A percentile compares a stretch with the other conserved stretches of the same genome.
phyloP scores from a whole-genome alignment of 2,797 vertebrate genomes.

The Myoxocephalus aenaeus region DNA sequence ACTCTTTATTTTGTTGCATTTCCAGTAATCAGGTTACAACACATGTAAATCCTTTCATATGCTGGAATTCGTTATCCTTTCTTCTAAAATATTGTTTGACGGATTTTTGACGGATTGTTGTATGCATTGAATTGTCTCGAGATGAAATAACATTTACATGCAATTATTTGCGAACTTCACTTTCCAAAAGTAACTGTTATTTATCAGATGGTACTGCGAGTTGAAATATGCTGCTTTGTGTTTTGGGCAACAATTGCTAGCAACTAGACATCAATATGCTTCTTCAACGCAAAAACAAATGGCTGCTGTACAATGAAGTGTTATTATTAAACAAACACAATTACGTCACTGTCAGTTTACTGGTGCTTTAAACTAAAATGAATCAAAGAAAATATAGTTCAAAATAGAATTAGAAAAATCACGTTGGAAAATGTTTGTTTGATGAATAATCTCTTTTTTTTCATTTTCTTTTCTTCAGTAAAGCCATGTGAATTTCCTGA shows the following conservation, averaged over 20 bases:
- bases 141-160: background rate
- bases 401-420: background rate
- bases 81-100: background rate
- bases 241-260: background rate
- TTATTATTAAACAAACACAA: background rate
- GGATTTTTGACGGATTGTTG: background rate
- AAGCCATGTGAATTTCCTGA: conserved; percentile 74
- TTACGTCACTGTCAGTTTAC: background rate
- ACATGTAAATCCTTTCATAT: background rate
- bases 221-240: background rate
- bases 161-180: background rate
- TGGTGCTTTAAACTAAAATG: background rate
- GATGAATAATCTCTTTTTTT: background rate
- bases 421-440: background rate
- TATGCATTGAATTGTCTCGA: background rate
- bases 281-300: background rate
- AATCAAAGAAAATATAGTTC: background rate
- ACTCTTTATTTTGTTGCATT: background rate
- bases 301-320: background rate
- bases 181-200: background rate
- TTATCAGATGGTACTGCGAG: background rate
- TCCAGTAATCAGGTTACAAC: background rate
- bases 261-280: background rate
- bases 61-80: background rate
- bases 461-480: conserved; percentile 47